Percentiles rank a stretch among this genome's conserved stretches.
Conservation (phyloP, 1,140 invertebrate genomes). For the Drosophila nasuta region DNA sequence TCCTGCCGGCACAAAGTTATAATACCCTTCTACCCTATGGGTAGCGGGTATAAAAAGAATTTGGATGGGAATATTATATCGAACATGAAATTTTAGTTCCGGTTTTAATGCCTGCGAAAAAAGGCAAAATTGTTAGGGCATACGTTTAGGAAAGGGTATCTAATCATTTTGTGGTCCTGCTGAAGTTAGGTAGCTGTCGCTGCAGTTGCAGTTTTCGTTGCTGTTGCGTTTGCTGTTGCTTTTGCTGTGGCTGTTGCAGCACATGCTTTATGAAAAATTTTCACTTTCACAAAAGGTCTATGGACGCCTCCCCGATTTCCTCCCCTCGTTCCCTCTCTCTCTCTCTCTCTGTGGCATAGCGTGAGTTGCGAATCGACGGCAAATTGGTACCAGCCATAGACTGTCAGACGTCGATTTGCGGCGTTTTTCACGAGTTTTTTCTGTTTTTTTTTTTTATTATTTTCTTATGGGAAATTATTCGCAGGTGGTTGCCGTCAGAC, state of each 20-base stretch:
- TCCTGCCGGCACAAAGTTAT: too few relatives aligned
- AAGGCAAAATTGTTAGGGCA: too few relatives aligned
- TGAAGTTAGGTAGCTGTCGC: constrained; percentile 39
- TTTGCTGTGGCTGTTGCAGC: constrained; percentile 49
- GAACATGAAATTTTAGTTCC: too few relatives aligned
- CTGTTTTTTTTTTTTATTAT: constrained; percentile 9
- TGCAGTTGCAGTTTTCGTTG: constrained; percentile 51
- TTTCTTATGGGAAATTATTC: constrained; percentile 62
- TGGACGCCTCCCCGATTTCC: constrained; percentile 57
- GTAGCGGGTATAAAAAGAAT: too few relatives aligned
- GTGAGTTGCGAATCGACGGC: constrained; percentile 76
- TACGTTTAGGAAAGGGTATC: constrained; percentile 17
- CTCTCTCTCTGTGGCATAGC: constrained; percentile 27
- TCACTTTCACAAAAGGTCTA: constrained; percentile 81
- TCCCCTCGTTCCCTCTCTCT: background rate
- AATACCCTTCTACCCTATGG: too few relatives aligned
- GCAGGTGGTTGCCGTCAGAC: constrained; percentile 74
- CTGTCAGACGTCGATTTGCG: constrained; percentile 78
- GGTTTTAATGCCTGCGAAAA: too few relatives aligned
- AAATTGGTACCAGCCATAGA: constrained; percentile 75
- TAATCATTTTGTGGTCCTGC: constrained; percentile 21
- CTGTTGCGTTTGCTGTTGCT: too few relatives aligned
- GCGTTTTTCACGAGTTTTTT: constrained; percentile 71
- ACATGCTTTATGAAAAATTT: constrained; percentile 62
- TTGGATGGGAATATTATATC: too few relatives aligned